phyloP scores from a whole-genome alignment of 2,888 invertebrate species.

The Axea sp. region DNA sequence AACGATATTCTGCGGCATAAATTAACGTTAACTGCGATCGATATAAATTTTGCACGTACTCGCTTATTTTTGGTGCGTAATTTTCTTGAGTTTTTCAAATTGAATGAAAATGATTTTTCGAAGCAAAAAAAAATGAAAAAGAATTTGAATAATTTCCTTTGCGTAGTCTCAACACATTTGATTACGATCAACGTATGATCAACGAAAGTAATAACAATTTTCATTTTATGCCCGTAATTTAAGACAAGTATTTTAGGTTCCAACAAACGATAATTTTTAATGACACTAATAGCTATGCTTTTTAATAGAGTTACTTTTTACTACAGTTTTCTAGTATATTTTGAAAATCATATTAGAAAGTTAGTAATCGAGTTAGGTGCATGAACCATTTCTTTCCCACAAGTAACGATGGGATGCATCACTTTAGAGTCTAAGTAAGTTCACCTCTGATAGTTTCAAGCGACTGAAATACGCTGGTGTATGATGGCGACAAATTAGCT shows the following conservation, averaged over 20 bases:
- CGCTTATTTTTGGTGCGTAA: conserved; percentile 22
- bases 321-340: conserved; percentile 2
- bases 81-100: conserved; percentile 18
- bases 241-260: too few relatives aligned
- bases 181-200: conserved; percentile 20
- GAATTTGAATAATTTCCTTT: conserved; percentile 21
- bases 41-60: conserved; percentile 12
- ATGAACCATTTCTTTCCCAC: conserved; percentile 39
- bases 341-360: conserved; percentile 31
- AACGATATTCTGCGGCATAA: not conserved
- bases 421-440: conserved; percentile 35
- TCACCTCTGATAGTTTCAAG: conserved; percentile 29
- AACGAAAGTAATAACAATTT: conserved; percentile 5
- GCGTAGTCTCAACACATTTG: not conserved
- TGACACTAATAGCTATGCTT: not conserved
- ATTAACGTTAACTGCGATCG: not conserved
- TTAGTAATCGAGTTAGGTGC: conserved; percentile 41
- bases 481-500: conserved; percentile 36
- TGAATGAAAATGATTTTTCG: conserved; percentile 34
- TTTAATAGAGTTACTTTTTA: too few relatives aligned
- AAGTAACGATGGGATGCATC: conserved; percentile 42
- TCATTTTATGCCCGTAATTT: not conserved
- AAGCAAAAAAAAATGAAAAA: conserved; percentile 12
- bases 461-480: conserved; percentile 4
- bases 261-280: not conserved